A percentile compares a stretch with the other conserved stretches of the same genome.
These are phyloP conservation scores for Schizopygopsis pylzovi DNA, from an alignment of 2,797 vertebrate species.

Conservation along the genomic window DNA sequence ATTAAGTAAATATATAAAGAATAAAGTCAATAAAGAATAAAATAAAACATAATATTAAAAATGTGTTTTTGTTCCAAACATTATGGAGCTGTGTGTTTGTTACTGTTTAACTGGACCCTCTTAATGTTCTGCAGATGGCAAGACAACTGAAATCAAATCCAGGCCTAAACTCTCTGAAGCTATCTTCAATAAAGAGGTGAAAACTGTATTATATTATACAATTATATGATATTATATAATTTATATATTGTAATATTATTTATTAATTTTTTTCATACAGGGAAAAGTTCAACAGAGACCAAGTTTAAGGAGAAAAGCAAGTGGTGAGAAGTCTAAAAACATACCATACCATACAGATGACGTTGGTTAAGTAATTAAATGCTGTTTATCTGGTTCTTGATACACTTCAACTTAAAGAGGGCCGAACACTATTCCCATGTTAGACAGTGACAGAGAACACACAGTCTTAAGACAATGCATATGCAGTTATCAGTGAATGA, in stretches of 20 bases:
- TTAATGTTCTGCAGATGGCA: constrained; percentile 70
- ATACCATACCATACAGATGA: neutral
- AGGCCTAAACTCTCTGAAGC: constrained; percentile 80
- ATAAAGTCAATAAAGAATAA: neutral
- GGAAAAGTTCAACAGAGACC: constrained; percentile 67
- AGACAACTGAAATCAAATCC: constrained; percentile 69
- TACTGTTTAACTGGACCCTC: neutral
- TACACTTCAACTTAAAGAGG: neutral
- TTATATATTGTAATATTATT: neutral
- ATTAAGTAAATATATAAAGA: neutral
- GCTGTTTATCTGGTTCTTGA: constrained; percentile 27
- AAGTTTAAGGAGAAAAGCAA: constrained; percentile 75
- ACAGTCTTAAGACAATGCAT: neutral
- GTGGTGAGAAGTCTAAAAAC: constrained; percentile 64
- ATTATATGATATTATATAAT: neutral
- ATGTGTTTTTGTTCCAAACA: neutral
- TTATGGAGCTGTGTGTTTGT: neutral
- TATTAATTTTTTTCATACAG: constrained; percentile 35
- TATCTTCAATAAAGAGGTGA: constrained; percentile 77
- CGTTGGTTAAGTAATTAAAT: neutral
- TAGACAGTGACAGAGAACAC: neutral
- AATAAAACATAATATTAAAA: neutral
- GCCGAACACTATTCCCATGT: neutral
- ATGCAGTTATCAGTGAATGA: neutral
- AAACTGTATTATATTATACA: neutral